Conservation (phyloP, 2,888 invertebrate species). For the Laspeyria flexula region DNA sequence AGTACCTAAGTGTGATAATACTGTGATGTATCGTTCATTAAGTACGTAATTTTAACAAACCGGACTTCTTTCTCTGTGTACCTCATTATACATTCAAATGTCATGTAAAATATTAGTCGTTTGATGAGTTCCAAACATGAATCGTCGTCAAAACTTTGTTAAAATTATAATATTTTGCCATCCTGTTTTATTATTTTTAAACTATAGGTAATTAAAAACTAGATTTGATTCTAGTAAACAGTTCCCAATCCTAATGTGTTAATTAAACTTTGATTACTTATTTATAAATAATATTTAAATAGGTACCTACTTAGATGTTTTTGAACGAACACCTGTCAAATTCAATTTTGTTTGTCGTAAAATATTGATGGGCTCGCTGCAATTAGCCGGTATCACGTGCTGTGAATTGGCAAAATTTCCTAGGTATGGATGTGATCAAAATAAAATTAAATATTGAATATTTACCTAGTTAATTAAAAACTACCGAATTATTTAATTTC, state of each 20-base stretch:
- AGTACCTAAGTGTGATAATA: conserved; percentile 20
- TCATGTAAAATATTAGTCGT: conserved; percentile 47
- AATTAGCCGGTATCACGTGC: conserved; percentile 31
- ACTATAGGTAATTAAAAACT: conserved; percentile 34
- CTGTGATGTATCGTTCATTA: conserved; percentile 24
- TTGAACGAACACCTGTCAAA: conserved; percentile 43
- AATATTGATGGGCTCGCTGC: conserved; percentile 33
- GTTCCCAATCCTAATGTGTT: conserved; percentile 30
- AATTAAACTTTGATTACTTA: conserved; percentile 41
- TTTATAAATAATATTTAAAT: conserved; percentile 24
- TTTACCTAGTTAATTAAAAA: conserved; percentile 23
- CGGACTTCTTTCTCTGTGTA: conserved; percentile 46
- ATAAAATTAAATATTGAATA: too few species aligned
- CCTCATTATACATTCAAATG: conserved; percentile 51
- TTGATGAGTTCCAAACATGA: conserved; percentile 34
- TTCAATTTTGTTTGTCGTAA: conserved; percentile 17
- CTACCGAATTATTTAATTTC: not conserved
- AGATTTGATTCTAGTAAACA: conserved; percentile 24
- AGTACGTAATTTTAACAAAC: conserved; percentile 37
- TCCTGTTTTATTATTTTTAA: conserved; percentile 27
- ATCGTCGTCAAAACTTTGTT: conserved; percentile 16
- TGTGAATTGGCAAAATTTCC: not conserved
- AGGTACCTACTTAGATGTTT: too few species aligned
- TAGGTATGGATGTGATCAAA: too few species aligned
- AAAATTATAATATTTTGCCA: conserved; percentile 30